A percentile compares a stretch with the other conserved stretches of the same genome.
Evolutionary conservation across 2,888 invertebrate species (phyloP).

Genomic region (Drosophila birchii): DNA sequence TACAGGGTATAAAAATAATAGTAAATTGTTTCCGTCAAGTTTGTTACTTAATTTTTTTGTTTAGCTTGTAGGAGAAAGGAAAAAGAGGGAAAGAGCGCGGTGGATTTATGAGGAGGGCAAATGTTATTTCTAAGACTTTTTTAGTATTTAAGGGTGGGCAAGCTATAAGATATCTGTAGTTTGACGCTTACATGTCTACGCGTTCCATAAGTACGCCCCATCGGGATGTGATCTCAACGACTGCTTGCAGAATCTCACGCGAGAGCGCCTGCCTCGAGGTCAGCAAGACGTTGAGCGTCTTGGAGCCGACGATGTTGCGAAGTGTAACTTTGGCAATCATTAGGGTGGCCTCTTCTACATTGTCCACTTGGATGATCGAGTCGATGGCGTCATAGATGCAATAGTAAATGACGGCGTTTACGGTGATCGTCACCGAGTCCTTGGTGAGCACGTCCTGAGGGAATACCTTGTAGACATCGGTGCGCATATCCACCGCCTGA

Average conservation of each 20-base stretch:
- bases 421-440: conserved; percentile 96
- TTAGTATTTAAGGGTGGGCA: no score
- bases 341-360: conserved; percentile 88
- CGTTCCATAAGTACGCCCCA: conserved; percentile 97
- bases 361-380: conserved; percentile 89
- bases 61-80: no score
- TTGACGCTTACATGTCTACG: conserved; percentile 91
- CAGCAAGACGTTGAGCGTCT: conserved; percentile 93
- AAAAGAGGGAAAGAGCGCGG: no score
- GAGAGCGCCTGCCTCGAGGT: conserved; percentile 96
- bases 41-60: no score
- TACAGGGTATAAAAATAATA: no score
- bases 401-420: conserved; percentile 94
- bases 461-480: conserved; percentile 87
- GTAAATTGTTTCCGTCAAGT: no score
- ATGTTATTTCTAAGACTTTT: no score
- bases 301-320: conserved; percentile 95
- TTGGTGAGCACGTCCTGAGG: conserved; percentile 90
- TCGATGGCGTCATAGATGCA: conserved; percentile 90
- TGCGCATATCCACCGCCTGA: conserved; percentile 86
- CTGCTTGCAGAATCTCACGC: conserved; percentile 91
- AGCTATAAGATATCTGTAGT: no score
- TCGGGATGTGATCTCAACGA: conserved; percentile 93
- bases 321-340: conserved; percentile 92
- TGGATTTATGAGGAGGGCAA: no score